Conservation (phyloP, 2,113 vertebrate genomes). For the Poecile atricapillus region DNA sequence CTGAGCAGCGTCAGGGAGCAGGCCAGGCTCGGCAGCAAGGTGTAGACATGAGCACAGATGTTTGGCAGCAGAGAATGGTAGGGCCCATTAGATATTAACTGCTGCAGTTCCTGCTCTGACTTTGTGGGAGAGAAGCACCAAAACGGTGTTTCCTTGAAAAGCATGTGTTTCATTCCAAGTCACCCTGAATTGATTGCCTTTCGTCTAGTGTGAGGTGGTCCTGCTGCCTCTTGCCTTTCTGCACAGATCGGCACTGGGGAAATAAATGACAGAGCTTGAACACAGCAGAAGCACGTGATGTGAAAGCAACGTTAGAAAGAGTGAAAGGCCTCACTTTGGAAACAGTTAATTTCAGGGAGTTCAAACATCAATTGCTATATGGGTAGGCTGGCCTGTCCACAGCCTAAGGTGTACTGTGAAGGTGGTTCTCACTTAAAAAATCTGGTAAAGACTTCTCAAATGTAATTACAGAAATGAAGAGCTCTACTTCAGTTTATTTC, state of each 20-base stretch:
- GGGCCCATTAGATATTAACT: neutral
- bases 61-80: slow-evolving; percentile 50
- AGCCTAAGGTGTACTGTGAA: neutral
- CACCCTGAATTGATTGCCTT: neutral
- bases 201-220: neutral
- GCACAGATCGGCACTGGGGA: neutral
- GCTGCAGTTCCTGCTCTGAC: neutral
- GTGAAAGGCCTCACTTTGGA: neutral
- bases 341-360: neutral
- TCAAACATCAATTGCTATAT: neutral
- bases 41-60: slow-evolving; percentile 31
- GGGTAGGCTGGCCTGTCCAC: neutral
- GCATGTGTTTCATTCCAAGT: neutral
- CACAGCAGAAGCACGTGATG: neutral
- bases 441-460: neutral
- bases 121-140: neutral
- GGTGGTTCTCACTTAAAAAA: neutral
- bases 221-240: neutral
- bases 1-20: neutral
- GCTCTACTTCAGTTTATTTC: neutral
- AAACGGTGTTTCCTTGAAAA: neutral
- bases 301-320: neutral
- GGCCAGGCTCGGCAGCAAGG: neutral
- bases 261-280: neutral
- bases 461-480: neutral